A percentile compares a stretch with the other conserved stretches of the same genome.
These are phyloP conservation scores for Alfaro cultratus DNA, from an alignment of 2,797 vertebrate species.

Conservation along the genomic window DNA sequence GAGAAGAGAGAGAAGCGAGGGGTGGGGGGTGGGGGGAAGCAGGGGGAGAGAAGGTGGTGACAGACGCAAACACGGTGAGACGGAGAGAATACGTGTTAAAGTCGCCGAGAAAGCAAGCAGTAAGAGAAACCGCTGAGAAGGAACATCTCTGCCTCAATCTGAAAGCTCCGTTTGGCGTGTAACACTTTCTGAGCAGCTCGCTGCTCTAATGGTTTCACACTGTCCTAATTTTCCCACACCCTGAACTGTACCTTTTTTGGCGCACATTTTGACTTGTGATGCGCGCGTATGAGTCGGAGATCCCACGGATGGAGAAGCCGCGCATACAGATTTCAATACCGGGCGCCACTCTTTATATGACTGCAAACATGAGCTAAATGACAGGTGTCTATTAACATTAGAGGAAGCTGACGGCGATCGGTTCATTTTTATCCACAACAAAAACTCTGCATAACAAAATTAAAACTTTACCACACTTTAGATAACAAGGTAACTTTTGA, in stretches of 20 bases:
- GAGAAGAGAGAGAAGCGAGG: background rate
- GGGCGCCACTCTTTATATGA: background rate
- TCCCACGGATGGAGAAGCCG: background rate
- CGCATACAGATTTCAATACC: background rate
- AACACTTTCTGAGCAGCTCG: conserved; percentile 53
- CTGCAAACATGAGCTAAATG: background rate
- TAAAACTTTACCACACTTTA: background rate
- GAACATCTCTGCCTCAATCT: conserved; percentile 12
- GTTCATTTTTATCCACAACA: background rate
- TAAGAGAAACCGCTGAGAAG: conserved; percentile 59
- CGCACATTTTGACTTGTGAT: conserved; percentile 52
- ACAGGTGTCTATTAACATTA: background rate
- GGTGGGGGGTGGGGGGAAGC: background rate
- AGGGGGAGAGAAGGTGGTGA: conserved; percentile 2
- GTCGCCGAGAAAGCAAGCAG: conserved; percentile 7
- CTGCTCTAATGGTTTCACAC: conserved; percentile 53
- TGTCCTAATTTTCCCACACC: conserved; percentile 67
- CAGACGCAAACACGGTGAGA: conserved; percentile 18
- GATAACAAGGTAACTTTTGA: background rate
- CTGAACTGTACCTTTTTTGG: conserved; percentile 64
- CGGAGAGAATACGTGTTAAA: conserved; percentile 30
- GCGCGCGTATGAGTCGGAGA: conserved; percentile 19
- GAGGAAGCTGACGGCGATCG: background rate
- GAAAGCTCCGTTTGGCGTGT: conserved; percentile 59
- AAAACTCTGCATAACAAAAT: background rate